Evolutionary conservation across 2,888 invertebrate species (phyloP).

Genomic region (Coleophora deauratella): DNA sequence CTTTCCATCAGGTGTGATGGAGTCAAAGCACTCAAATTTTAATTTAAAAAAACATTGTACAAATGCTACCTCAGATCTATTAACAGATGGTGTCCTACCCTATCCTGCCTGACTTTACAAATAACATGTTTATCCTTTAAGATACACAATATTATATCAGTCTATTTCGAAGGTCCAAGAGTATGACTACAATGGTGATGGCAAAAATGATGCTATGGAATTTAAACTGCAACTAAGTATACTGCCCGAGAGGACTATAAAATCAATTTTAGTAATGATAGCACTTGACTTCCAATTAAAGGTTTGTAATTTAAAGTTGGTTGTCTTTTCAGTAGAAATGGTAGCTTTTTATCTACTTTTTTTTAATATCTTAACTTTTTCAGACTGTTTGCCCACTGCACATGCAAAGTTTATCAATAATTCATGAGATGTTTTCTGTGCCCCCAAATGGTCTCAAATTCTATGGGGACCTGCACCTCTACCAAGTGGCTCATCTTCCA

Average conservation of each 20-base stretch:
- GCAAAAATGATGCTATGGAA: slow-evolving; percentile 75
- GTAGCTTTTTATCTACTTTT: neutral
- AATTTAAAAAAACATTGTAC: no score
- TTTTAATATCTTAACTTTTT: slow-evolving; percentile 12
- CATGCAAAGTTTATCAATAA: slow-evolving; percentile 69
- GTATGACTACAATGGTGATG: slow-evolving; percentile 77
- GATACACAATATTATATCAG: no score
- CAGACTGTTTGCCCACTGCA: slow-evolving; percentile 70
- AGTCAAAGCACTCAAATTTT: no score
- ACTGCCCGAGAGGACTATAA: slow-evolving; percentile 61
- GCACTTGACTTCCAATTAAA: slow-evolving; percentile 70
- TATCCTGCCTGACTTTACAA: no score
- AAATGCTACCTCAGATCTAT: no score
- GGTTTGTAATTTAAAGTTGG: neutral
- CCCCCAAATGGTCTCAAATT: slow-evolving; percentile 49
- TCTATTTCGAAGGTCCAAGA: slow-evolving; percentile 73
- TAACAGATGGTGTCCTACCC: no score
- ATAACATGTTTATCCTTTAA: no score
- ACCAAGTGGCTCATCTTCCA: slow-evolving; percentile 60
- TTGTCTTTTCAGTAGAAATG: no score
- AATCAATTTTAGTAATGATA: slow-evolving; percentile 72
- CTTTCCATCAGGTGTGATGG: no score
- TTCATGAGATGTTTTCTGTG: slow-evolving; percentile 52
- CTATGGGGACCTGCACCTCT: slow-evolving; percentile 59
- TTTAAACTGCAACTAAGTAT: slow-evolving; percentile 74